A percentile compares a stretch with the other conserved stretches of the same genome.
These are phyloP conservation scores for Chloroclysta siterata DNA, from an alignment of 2,888 invertebrate genomes.

Conservation along the genomic window DNA sequence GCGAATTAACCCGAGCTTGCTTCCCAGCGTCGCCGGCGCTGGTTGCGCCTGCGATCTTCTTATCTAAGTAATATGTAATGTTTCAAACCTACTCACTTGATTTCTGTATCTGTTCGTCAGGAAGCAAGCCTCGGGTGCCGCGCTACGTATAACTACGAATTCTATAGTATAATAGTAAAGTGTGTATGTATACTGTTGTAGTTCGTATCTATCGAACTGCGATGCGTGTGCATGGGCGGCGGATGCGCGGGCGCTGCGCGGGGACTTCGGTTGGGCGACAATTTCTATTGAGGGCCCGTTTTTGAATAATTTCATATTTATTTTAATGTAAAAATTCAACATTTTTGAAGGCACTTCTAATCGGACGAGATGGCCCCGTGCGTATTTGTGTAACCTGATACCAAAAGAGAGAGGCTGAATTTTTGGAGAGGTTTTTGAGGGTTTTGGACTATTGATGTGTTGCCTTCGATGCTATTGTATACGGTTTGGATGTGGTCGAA, in stretches of 20 bases:
- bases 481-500: conserved; percentile 88
- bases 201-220: conserved; percentile 69
- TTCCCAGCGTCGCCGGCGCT: conserved; percentile 36
- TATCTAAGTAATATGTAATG: conserved; percentile 15
- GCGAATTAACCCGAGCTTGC: conserved; percentile 55
- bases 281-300: conserved; percentile 96
- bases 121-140: conserved; percentile 57
- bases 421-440: conserved; percentile 53
- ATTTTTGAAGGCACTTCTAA: conserved; percentile 96
- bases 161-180: conserved; percentile 83
- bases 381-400: conserved; percentile 78
- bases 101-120: conserved; percentile 18
- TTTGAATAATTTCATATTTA: conserved; percentile 88
- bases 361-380: conserved; percentile 97
- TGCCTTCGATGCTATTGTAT: conserved; percentile 93
- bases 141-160: conserved; percentile 83
- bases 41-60: neutral
- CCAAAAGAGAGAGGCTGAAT: conserved; percentile 55
- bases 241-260: conserved; percentile 67
- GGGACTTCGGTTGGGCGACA: conserved; percentile 88
- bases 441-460: conserved; percentile 74
- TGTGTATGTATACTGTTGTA: conserved; percentile 78
- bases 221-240: conserved; percentile 61
- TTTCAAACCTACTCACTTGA: conserved; percentile 1
- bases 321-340: conserved; percentile 92